Percentiles rank a stretch among this genome's conserved stretches.
Evolutionary conservation across 2,113 vertebrate genomes (phyloP).

Genomic region (Abramis brama): DNA sequence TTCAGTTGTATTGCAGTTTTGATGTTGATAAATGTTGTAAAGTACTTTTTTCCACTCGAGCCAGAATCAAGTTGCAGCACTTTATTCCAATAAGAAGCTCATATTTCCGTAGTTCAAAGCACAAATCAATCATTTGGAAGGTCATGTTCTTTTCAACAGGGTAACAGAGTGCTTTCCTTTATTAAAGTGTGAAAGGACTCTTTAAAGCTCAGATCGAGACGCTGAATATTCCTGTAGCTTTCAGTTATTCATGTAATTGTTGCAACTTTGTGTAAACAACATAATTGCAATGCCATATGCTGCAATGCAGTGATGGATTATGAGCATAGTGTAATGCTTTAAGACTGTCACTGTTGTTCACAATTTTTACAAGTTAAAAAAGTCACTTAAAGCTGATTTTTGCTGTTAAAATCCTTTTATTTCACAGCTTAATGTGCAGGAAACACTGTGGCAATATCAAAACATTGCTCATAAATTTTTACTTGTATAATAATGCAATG

Average conservation of each 20-base stretch:
- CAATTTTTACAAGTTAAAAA: not conserved
- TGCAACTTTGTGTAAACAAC: not conserved
- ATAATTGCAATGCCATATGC: not conserved
- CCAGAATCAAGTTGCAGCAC: not conserved
- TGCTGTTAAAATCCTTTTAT: not conserved
- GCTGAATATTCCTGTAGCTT: not conserved
- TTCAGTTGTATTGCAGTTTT: not conserved
- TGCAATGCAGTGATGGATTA: not conserved
- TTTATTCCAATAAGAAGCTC: not conserved
- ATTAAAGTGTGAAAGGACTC: not conserved
- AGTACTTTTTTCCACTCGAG: not conserved
- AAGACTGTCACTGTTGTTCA: not conserved
- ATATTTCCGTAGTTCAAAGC: constrained; percentile 2
- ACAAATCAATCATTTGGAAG: not conserved
- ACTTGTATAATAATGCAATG: not conserved
- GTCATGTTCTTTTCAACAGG: not conserved
- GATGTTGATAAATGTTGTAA: not conserved
- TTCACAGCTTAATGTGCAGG: not conserved
- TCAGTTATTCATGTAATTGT: not conserved
- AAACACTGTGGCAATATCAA: not conserved
- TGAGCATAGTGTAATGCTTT: not conserved
- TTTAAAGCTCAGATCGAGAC: constrained; percentile 5
- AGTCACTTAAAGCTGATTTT: not conserved
- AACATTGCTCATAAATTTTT: not conserved
- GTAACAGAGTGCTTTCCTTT: not conserved